A percentile compares a stretch with the other conserved stretches of the same genome.
Conservation (phyloP, 1,140 invertebrate species). For the Pygmarrhopalites habei region DNA sequence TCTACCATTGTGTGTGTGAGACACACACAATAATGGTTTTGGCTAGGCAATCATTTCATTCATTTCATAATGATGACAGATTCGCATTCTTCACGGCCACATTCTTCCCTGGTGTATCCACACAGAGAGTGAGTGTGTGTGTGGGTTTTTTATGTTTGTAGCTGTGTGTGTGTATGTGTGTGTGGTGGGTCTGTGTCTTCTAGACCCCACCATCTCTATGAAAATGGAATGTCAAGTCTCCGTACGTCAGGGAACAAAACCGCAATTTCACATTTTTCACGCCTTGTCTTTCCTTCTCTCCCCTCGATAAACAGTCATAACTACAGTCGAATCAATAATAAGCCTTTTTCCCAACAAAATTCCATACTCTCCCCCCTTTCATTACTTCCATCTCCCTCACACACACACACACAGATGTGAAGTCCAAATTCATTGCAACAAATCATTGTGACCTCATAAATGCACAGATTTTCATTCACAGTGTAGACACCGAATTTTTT, state of each 20-base stretch:
- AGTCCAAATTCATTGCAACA: too few species aligned
- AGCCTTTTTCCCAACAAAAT: too few species aligned
- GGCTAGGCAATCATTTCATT: conserved; percentile 10
- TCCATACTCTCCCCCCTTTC: too few species aligned
- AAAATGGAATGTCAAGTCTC: conserved; percentile 8
- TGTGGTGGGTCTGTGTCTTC: too few species aligned
- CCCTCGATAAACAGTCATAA: neutral
- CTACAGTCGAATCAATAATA: neutral
- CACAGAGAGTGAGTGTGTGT: too few species aligned
- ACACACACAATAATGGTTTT: neutral
- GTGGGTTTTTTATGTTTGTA: too few species aligned
- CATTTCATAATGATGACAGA: conserved; percentile 20
- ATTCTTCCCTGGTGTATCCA: neutral
- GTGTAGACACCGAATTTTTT: too few species aligned
- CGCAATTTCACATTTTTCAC: conserved; percentile 23
- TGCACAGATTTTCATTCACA: too few species aligned
- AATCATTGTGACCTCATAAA: too few species aligned
- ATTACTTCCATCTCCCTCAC: too few species aligned
- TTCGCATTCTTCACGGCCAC: conserved; percentile 8
- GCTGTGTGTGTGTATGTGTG: neutral
- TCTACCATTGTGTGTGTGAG: conserved; percentile 5
- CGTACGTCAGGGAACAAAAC: conserved; percentile 9
- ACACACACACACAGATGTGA: too few species aligned
- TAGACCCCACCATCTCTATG: neutral
- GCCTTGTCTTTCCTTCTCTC: conserved; percentile 1